These are phyloP conservation scores for Isaurus tuberculatus DNA, from an alignment of 92 coral and sea anemone genomes.

Conservation along the genomic window DNA sequence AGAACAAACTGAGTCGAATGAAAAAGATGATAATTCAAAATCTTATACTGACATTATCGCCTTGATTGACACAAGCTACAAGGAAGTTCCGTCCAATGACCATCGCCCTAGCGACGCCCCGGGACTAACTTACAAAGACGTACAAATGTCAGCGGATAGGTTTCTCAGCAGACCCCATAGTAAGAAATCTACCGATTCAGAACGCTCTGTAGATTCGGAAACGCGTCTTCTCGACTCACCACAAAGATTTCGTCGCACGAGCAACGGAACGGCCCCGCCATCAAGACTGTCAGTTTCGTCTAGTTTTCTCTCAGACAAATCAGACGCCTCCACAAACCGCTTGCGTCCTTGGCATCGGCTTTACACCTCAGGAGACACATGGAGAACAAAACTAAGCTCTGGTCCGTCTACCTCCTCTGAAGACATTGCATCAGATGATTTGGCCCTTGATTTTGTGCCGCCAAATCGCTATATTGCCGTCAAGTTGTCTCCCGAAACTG, in stretches of 20 bases:
- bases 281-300: constrained; percentile 19
- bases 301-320: constrained; percentile 19
- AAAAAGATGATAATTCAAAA: constrained; percentile 7
- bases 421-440: constrained; percentile 19
- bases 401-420: constrained; percentile 36
- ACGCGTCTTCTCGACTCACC: constrained; percentile 45
- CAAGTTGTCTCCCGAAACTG: constrained; percentile 45
- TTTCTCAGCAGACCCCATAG: constrained; percentile 5
- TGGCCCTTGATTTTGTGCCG: constrained; percentile 13
- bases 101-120: neutral
- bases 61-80: constrained; percentile 39
- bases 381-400: constrained; percentile 29
- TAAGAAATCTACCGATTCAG: constrained; percentile 43
- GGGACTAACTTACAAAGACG: constrained; percentile 38
- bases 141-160: constrained; percentile 25
- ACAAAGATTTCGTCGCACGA: constrained; percentile 33
- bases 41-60: constrained; percentile 42
- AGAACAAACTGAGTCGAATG: neutral
- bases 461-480: constrained; percentile 44
- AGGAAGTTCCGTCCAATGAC: constrained; percentile 3
- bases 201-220: constrained; percentile 36
- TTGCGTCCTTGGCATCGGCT: constrained; percentile 43
- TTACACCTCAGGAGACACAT: constrained; percentile 14
- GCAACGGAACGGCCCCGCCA: constrained; percentile 26
- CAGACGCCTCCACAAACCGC: constrained; percentile 10